A percentile compares a stretch with the other conserved stretches of the same genome.
Evolutionary conservation across 2,113 vertebrate genomes (phyloP).

Genomic region (Bujurquina vittata): DNA sequence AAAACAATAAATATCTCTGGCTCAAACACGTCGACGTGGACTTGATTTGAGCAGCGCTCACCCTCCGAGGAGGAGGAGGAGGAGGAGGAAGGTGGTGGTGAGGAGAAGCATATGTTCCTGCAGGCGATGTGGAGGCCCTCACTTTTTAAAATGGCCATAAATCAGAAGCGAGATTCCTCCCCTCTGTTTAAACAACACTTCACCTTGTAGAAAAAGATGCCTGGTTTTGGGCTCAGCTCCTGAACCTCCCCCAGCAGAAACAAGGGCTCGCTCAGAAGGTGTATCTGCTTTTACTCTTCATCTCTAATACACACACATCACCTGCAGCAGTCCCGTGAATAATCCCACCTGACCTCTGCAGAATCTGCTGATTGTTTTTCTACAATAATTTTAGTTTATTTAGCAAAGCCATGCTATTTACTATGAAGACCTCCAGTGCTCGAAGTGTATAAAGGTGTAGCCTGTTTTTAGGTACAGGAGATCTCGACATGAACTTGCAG

Average conservation of each 20-base stretch:
- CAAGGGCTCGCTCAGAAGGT: no score
- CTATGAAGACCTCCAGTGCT: background rate
- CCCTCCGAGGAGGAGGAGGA: slow-evolving; percentile 1
- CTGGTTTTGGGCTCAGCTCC: background rate
- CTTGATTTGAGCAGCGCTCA: background rate
- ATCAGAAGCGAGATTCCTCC: slow-evolving; percentile 24
- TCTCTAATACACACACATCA: no score
- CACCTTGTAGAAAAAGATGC: background rate
- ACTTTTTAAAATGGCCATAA: slow-evolving; percentile 24
- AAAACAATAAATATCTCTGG: slow-evolving; percentile 51
- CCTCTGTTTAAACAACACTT: slow-evolving; percentile 34
- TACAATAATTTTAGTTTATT: background rate
- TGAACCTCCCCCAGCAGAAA: background rate
- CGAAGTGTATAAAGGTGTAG: no score
- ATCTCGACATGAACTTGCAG: no score
- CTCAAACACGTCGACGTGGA: slow-evolving; percentile 24
- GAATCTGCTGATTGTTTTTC: background rate
- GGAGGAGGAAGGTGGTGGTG: background rate
- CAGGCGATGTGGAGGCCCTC: slow-evolving; percentile 3
- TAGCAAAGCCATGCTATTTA: background rate
- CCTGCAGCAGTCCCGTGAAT: background rate
- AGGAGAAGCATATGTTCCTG: slow-evolving; percentile 31
- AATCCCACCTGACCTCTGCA: background rate
- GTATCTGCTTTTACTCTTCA: no score
- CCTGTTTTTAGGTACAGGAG: no score